Evolutionary conservation across 2,113 vertebrate genomes (phyloP).

Genomic region (Tursiops truncatus): DNA sequence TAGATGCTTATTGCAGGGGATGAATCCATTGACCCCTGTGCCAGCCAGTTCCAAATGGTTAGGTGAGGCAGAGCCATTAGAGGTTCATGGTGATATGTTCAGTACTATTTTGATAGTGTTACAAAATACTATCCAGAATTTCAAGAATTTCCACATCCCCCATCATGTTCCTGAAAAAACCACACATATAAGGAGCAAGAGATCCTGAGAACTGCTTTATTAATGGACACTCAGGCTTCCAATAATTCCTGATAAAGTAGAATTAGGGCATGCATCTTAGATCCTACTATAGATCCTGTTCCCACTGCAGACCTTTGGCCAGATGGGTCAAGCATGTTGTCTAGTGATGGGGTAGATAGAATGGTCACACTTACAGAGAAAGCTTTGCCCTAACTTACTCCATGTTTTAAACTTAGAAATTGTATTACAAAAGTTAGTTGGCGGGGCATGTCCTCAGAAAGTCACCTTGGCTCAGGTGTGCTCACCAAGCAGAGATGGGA

Average conservation of each 20-base stretch:
- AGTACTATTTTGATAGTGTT: background rate
- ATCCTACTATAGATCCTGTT: background rate
- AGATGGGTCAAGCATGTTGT: background rate
- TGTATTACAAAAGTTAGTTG: background rate
- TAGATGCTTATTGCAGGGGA: background rate
- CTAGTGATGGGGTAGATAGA: accelerated
- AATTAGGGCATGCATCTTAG: background rate
- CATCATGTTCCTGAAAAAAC: background rate
- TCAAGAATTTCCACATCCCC: background rate
- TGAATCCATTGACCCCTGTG: background rate
- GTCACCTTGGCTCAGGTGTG: background rate
- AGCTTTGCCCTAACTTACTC: background rate
- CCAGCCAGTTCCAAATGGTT: background rate
- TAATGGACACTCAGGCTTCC: background rate
- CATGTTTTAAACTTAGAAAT: background rate
- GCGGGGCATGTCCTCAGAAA: background rate
- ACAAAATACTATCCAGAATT: background rate
- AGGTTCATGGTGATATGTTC: background rate
- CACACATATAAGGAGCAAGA: background rate
- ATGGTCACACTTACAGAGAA: background rate
- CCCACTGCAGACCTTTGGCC: background rate
- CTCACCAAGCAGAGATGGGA: background rate
- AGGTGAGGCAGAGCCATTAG: background rate
- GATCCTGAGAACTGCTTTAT: background rate
- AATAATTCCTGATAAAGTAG: background rate